Evolutionary conservation across 2,113 vertebrate genomes (phyloP).

Genomic region (Spilogale gracilis): DNA sequence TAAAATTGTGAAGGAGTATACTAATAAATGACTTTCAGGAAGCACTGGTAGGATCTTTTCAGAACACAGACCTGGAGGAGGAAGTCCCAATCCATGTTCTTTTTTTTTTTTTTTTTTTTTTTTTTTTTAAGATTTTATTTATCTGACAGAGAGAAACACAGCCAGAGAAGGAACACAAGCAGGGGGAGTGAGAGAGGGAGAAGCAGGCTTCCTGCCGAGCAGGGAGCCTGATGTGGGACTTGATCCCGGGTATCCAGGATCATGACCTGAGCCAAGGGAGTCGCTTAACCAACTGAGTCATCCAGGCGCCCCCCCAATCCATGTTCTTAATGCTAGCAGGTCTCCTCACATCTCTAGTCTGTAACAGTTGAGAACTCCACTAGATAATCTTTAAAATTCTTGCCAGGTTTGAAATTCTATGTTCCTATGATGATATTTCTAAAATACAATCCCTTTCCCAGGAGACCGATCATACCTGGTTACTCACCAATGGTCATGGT

Average conservation of each 20-base stretch:
- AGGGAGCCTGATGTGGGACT: too few relatives aligned
- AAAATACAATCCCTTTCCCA: background rate
- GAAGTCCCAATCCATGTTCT: background rate
- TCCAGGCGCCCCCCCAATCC: too few relatives aligned
- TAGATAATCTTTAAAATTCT: background rate
- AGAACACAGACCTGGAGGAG: background rate
- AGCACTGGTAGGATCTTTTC: background rate
- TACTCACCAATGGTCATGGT: background rate
- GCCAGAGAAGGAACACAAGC: too few relatives aligned
- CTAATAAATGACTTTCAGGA: conserved; percentile 8
- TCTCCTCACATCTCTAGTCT: background rate
- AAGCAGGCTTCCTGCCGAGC: too few relatives aligned
- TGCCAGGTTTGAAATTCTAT: background rate
- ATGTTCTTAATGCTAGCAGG: background rate
- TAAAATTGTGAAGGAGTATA: background rate
- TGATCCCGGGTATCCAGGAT: too few relatives aligned
- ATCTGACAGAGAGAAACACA: too few relatives aligned
- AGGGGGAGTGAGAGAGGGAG: too few relatives aligned
- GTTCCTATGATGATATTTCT: background rate
- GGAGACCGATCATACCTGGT: background rate
- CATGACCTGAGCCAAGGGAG: too few relatives aligned
- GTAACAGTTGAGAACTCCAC: background rate
- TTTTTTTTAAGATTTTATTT: too few relatives aligned
- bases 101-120: too few relatives aligned
- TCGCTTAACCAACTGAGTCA: too few relatives aligned